Percentiles rank a stretch among this genome's conserved stretches.
Conservation (phyloP, 2,888 invertebrate species). For the Cheilosia scutellata region DNA sequence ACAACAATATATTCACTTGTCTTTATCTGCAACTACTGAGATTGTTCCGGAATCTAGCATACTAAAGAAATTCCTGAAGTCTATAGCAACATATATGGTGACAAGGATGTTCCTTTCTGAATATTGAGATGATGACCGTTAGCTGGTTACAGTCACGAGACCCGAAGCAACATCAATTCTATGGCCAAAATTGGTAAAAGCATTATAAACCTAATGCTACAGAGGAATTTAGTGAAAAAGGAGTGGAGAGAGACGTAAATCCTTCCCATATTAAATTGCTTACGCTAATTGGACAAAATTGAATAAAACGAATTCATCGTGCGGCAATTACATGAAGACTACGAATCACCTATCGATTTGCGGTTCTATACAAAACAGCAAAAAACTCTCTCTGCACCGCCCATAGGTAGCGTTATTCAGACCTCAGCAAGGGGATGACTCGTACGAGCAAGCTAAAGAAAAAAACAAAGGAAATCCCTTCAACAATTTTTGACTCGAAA, state of each 20-base stretch:
- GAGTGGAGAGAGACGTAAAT: not conserved
- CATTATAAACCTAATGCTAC: too few species aligned
- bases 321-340: conserved; percentile 41
- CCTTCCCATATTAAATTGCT: not conserved
- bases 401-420: conserved; percentile 69
- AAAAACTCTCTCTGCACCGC: conserved; percentile 10
- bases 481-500: conserved; percentile 30
- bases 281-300: conserved; percentile 56
- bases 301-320: conserved; percentile 13
- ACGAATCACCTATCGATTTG: conserved; percentile 4
- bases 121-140: too few species aligned
- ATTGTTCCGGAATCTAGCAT: too few species aligned
- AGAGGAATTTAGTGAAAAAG: too few species aligned
- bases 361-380: conserved; percentile 20
- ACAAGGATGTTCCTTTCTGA: too few species aligned
- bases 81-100: too few species aligned
- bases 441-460: not conserved
- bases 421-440: conserved; percentile 42
- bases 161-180: too few species aligned
- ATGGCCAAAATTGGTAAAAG: too few species aligned
- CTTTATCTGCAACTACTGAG: too few species aligned
- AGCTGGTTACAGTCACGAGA: too few species aligned
- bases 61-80: too few species aligned
- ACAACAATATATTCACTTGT: too few species aligned
- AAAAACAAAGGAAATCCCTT: conserved; percentile 56